A percentile compares a stretch with the other conserved stretches of the same genome.
These are phyloP conservation scores for Argyresthia goedartella DNA, from an alignment of 2,888 invertebrate species.

Conservation along the genomic window DNA sequence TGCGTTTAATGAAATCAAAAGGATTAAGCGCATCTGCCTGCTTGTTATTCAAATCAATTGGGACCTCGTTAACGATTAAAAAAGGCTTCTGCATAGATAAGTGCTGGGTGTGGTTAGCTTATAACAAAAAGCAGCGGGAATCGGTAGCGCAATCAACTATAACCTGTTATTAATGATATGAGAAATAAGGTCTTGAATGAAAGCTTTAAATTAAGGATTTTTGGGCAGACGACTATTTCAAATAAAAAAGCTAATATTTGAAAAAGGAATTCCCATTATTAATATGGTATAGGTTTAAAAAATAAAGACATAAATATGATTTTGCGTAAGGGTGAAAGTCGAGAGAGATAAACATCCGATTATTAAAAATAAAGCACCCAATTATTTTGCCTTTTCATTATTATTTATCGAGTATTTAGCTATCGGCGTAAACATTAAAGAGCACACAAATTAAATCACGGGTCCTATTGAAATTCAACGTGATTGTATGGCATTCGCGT, in stretches of 20 bases:
- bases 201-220: neutral
- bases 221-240: no score
- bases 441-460: conserved; percentile 36
- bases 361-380: neutral
- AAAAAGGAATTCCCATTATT: neutral
- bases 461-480: conserved; percentile 34
- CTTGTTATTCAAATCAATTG: conserved; percentile 71
- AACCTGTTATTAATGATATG: conserved; percentile 49
- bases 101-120: conserved; percentile 59
- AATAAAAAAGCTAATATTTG: neutral
- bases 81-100: conserved; percentile 69
- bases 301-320: no score
- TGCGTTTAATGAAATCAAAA: conserved; percentile 71
- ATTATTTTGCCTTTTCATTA: neutral
- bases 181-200: conserved; percentile 17
- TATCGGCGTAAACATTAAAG: conserved; percentile 31
- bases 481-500: conserved; percentile 45
- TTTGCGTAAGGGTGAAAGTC: no score
- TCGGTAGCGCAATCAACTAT: conserved; percentile 59
- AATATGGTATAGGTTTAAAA: neutral
- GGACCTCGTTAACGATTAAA: conserved; percentile 69
- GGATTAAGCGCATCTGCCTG: conserved; percentile 71
- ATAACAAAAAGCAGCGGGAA: conserved; percentile 54
- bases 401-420: neutral
- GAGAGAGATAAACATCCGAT: neutral